Evolutionary conservation across 1,140 invertebrate species (phyloP), one percentile per base, ranked within the genome.

Genomic region (Procambarus virginalis): DNA sequence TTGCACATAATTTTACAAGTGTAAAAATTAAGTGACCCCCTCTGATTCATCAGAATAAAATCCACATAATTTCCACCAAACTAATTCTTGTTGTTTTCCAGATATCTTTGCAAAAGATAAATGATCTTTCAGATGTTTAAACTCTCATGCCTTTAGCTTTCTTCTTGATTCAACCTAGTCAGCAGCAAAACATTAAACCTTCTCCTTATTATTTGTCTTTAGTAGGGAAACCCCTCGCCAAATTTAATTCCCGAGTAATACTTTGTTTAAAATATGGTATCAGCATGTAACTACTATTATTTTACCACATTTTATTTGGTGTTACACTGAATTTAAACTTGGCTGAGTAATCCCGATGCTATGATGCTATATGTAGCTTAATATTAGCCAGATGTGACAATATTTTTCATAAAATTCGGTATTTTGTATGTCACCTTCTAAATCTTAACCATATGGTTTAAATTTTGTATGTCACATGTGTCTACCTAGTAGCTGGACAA

Each of bases 81-180:
- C 20, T 84, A 75, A 75, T 84, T n/a, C 82, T 5, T 22, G n/a
- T 84, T 84, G 17, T 75, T 75, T 84, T 84, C 68, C 81, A 83
- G 81, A 84, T 46, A 34, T 20, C 49, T 12, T 34, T 17, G 60
- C 22, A 9, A 70, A 70, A 75, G 20, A 9, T 73, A 73, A 84
- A 22, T 84, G 76, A 17, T 45, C 60, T 84, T 84, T 20, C 82
- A 84, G 82, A 70, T 84, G 12, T 70, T 75, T 84, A 55, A 58
- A 14, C 46, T 34, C 6, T 55, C 17, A 22, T 81, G 79, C 79
- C 55, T 81, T 34, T 45, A 60, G 49, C 17, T 22, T 55, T 48
- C 55, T 73, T 73, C 68, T 20, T 34, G 68, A 73, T 73, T n/a
- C 68, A 73, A 22, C 68, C 68, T 73, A 5, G 51, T 22, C 79